Conservation (phyloP, 2,113 vertebrate genomes). For the Trogon melanurus region DNA sequence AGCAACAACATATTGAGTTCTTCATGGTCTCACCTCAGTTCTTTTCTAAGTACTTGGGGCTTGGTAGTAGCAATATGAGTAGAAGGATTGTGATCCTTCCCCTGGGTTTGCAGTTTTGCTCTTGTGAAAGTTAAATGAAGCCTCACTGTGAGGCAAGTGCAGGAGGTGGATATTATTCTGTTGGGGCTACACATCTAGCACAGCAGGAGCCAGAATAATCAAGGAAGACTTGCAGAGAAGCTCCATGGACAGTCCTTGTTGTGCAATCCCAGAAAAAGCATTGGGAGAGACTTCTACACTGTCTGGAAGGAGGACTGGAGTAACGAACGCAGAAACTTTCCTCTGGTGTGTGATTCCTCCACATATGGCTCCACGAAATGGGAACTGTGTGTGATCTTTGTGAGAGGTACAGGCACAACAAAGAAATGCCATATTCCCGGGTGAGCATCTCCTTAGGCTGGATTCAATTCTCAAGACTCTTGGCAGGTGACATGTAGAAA, state of each 20-base stretch:
- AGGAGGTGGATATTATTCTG: not conserved
- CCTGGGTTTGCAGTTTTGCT: not conserved
- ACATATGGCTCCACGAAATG: accelerated
- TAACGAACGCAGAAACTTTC: not conserved
- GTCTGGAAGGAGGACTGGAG: not conserved
- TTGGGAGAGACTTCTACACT: not conserved
- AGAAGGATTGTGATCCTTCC: not conserved
- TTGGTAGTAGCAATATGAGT: not conserved
- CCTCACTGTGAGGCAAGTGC: no score
- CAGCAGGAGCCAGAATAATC: not conserved
- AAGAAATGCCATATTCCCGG: not conserved
- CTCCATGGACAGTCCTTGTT: not conserved
- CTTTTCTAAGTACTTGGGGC: not conserved
- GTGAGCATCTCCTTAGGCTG: not conserved
- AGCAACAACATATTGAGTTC: not conserved
- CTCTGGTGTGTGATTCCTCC: not conserved
- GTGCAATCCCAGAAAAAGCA: not conserved
- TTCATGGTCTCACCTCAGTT: not conserved
- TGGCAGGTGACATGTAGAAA: not conserved
- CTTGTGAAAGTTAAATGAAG: not conserved
- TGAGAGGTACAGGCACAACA: not conserved
- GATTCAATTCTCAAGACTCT: not conserved
- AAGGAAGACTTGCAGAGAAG: not conserved
- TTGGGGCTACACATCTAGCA: not conserved
- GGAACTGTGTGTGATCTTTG: not conserved